These are phyloP conservation scores for Oegoconia quadripuncta DNA, from an alignment of 2,888 invertebrate species.

Conservation along the genomic window DNA sequence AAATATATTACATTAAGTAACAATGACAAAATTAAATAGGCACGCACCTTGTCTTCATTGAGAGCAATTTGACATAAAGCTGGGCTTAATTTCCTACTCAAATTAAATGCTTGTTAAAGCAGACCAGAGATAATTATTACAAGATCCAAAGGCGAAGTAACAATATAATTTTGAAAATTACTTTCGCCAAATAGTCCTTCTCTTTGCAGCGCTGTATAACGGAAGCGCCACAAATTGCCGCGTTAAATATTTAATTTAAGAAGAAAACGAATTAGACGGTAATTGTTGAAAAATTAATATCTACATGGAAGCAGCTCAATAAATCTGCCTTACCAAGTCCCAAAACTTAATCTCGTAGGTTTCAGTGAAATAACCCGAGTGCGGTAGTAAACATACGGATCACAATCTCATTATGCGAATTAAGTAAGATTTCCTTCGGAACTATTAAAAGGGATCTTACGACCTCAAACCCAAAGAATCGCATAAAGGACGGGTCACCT, in stretches of 20 bases:
- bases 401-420: constrained; percentile 64
- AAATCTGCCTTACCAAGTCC: constrained; percentile 29
- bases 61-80: constrained; percentile 48
- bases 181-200: constrained; percentile 59
- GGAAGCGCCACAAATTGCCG: constrained; percentile 68
- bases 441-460: constrained; percentile 67
- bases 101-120: constrained; percentile 68
- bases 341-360: constrained; percentile 13
- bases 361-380: constrained; percentile 6
- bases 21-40: constrained; percentile 35
- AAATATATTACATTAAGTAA: constrained; percentile 12
- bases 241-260: constrained; percentile 66
- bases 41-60: constrained; percentile 37
- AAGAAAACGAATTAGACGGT: constrained; percentile 63
- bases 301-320: constrained; percentile 30
- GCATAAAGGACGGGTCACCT: constrained; percentile 61
- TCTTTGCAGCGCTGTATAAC: constrained; percentile 58
- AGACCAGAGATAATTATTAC: constrained; percentile 68
- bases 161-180: constrained; percentile 70
- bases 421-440: constrained; percentile 60
- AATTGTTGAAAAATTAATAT: constrained; percentile 54
- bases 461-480: constrained; percentile 53
- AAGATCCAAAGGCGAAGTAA: constrained; percentile 67
- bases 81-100: constrained; percentile 56
- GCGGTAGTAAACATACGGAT: constrained; percentile 45